Evolutionary conservation across 2,888 invertebrate genomes (phyloP).

Genomic region (Pherbina coryleti): DNA sequence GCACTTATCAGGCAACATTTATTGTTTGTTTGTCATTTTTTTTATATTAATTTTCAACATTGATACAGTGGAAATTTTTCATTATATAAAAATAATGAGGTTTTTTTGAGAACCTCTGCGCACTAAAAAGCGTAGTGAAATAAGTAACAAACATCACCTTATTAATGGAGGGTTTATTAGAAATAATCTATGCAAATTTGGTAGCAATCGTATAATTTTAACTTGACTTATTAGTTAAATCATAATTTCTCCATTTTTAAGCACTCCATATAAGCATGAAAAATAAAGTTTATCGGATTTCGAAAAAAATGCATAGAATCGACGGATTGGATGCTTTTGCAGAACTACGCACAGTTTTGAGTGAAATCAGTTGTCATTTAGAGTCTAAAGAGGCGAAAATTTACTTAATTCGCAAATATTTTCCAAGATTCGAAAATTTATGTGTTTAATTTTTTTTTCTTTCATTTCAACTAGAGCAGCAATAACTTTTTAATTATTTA

Average conservation of each 20-base stretch:
- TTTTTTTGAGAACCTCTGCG: not conserved
- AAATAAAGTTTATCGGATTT: too few species aligned
- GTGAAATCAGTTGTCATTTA: too few species aligned
- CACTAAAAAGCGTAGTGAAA: not conserved
- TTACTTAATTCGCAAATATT: not conserved
- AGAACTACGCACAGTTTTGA: too few species aligned
- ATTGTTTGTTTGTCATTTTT: not conserved
- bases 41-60: not conserved
- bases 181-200: not conserved
- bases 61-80: not conserved
- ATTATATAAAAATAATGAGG: not conserved
- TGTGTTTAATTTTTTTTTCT: not conserved
- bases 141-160: not conserved
- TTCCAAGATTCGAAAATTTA: not conserved
- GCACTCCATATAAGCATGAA: too few species aligned
- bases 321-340: too few species aligned
- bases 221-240: too few species aligned
- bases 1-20: not conserved
- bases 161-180: not conserved
- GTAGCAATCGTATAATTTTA: too few species aligned
- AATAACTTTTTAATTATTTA: too few species aligned
- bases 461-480: not conserved
- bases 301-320: too few species aligned
- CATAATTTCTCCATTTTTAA: too few species aligned
- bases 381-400: not conserved